phyloP scores from a whole-genome alignment of 2,797 vertebrate genomes.

The Alectoris magna region DNA sequence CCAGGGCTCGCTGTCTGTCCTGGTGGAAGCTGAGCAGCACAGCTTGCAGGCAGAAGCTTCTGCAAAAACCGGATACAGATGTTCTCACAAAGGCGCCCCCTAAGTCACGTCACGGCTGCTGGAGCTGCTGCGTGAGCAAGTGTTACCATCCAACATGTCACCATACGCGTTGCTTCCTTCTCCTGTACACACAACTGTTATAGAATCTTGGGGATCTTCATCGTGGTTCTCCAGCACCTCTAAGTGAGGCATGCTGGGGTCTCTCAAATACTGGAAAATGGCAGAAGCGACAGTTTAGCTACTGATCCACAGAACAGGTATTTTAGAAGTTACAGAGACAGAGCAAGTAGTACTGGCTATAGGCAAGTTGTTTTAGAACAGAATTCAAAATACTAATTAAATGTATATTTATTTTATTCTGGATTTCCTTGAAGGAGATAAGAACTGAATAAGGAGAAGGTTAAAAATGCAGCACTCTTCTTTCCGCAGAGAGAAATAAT shows the following conservation, averaged over 20 bases:
- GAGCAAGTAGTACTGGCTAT: background rate
- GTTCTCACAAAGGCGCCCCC: accelerated
- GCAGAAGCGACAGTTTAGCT: background rate
- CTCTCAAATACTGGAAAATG: conserved; percentile 42
- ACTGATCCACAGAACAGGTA: background rate
- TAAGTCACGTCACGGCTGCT: background rate
- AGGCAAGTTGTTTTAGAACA: background rate
- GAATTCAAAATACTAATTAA: accelerated
- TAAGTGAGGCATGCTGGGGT: background rate
- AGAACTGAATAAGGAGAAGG: background rate
- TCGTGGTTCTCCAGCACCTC: background rate
- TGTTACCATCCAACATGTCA: background rate
- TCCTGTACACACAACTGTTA: background rate
- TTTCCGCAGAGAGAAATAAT: background rate
- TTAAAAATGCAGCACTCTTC: background rate
- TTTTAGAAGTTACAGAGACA: background rate
- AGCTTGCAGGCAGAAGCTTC: accelerated
- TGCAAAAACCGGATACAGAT: background rate
- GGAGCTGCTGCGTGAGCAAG: background rate
- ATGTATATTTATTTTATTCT: background rate
- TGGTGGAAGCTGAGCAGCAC: accelerated
- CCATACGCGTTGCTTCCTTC: background rate
- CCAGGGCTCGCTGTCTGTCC: accelerated
- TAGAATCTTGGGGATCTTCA: background rate
- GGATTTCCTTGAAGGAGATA: background rate